A percentile compares a stretch with the other conserved stretches of the same genome.
phyloP scores from a whole-genome alignment of 2,888 invertebrate species.

The Glaucopsyche alexis region DNA sequence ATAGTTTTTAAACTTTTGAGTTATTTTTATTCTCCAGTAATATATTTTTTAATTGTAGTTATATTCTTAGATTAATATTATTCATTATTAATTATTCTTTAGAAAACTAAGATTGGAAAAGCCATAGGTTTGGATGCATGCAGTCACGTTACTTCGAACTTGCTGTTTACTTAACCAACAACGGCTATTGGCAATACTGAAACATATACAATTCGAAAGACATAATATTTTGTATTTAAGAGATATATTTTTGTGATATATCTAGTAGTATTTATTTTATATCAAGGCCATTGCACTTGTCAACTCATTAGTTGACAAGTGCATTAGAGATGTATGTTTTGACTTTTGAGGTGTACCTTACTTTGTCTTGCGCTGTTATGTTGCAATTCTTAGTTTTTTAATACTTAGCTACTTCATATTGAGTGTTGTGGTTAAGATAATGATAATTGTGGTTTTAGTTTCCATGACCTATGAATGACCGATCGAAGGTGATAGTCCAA shows the following conservation, averaged over 20 bases:
- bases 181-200: too few species aligned
- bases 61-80: too few species aligned
- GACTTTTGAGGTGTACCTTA: neutral
- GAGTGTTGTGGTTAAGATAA: neutral
- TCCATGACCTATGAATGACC: neutral
- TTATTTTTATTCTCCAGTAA: too few species aligned
- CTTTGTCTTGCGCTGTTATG: neutral
- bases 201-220: too few species aligned
- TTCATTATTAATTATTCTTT: too few species aligned
- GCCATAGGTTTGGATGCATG: too few species aligned
- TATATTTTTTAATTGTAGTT: too few species aligned
- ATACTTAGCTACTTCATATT: neutral
- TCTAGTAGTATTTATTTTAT: neutral
- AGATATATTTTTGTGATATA: neutral
- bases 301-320: neutral
- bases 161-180: too few species aligned
- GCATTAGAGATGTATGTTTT: neutral
- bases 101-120: too few species aligned
- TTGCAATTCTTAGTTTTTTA: slow-evolving; percentile 4
- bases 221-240: too few species aligned
- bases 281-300: neutral
- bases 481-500: neutral
- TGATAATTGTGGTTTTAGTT: neutral
- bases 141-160: too few species aligned
- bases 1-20: too few species aligned